Conservation (phyloP, 1,140 invertebrate genomes). For the Heterodera schachtii region DNA sequence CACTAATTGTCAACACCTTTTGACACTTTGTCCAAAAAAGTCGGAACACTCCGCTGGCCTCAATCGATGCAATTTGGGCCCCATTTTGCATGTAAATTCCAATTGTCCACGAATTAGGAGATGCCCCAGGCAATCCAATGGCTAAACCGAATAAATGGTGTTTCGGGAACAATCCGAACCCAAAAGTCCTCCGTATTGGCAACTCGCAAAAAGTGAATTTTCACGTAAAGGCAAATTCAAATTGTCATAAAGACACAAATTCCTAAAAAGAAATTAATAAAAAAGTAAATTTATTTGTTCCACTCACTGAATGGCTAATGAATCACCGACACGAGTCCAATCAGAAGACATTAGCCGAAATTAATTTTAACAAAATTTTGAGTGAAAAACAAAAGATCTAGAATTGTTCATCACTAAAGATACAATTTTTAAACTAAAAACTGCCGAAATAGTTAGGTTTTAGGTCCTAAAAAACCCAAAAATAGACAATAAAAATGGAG, state of each 20-base stretch:
- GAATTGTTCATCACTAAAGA: too few species aligned
- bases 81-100: conserved; percentile 30
- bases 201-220: conserved; percentile 22
- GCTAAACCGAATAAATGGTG: conserved; percentile 14
- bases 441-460: too few species aligned
- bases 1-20: conserved; percentile 20
- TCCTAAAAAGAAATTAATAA: conserved; percentile 3
- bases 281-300: not conserved
- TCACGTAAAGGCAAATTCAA: conserved; percentile 8
- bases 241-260: conserved; percentile 30
- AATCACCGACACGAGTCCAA: not conserved
- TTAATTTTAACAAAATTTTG: too few species aligned
- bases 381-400: too few species aligned
- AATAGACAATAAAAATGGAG: too few species aligned
- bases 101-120: conserved; percentile 16
- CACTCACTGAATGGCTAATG: conserved; percentile 2
- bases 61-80: conserved; percentile 21
- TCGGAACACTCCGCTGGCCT: conserved; percentile 24
- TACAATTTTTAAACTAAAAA: too few species aligned
- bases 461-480: too few species aligned
- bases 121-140: conserved; percentile 12
- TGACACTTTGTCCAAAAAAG: conserved; percentile 46
- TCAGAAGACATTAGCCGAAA: not conserved
- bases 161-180: not conserved
- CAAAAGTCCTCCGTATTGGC: conserved; percentile 20